These are phyloP conservation scores for Equus quagga DNA, from an alignment of 2,113 vertebrate genomes.

Conservation along the genomic window DNA sequence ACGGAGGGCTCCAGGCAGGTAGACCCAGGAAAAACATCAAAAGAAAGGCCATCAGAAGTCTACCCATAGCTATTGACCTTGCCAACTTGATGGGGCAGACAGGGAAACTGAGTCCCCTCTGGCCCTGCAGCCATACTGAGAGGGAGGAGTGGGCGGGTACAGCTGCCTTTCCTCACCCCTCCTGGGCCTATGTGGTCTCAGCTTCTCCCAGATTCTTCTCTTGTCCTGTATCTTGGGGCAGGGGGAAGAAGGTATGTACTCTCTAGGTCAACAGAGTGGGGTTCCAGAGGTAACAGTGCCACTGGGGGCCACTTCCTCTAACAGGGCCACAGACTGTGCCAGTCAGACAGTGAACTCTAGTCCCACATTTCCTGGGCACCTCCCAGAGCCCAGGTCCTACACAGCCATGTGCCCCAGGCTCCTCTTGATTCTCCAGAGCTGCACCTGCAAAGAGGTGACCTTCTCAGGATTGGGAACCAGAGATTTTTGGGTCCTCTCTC, in stretches of 20 bases:
- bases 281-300: not conserved
- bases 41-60: not conserved
- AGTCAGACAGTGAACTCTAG: not conserved
- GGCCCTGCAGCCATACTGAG: not conserved
- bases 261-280: not conserved
- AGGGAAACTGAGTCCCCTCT: not conserved
- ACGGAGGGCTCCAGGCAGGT: not conserved
- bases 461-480: not conserved
- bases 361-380: not conserved
- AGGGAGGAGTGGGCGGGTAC: not conserved
- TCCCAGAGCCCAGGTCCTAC: not conserved
- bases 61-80: not conserved
- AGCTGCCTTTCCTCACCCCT: not conserved
- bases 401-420: not conserved
- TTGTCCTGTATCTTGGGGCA: not conserved
- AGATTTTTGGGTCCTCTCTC: not conserved
- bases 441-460: rapidly evolving
- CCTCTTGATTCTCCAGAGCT: not conserved
- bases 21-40: not conserved
- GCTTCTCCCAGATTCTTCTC: not conserved
- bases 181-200: not conserved
- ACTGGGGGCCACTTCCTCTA: not conserved
- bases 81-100: not conserved
- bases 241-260: not conserved
- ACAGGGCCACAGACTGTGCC: not conserved